Evolutionary conservation across 2,797 vertebrate genomes (phyloP), one percentile per base, ranked within the genome.

Genomic region (Tragelaphus eurycerus): DNA sequence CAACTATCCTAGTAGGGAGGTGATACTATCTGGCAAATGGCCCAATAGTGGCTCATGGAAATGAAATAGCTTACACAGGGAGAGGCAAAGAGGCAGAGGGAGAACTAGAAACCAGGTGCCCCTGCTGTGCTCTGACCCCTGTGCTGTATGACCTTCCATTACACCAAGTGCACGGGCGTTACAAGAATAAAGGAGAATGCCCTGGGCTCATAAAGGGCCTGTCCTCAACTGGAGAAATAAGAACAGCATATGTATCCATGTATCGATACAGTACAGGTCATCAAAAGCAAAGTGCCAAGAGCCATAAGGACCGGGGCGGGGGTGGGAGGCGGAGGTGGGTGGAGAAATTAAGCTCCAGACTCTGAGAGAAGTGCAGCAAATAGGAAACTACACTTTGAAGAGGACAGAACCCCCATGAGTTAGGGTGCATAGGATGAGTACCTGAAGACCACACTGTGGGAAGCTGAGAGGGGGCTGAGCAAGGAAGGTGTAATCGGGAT

Each of bases 1-100:
- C n/a, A 67, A 34, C 23, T 31, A 52, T 29, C 38, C 83, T 86
- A 31, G 6, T 15, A 74, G n/a, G 29, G 31, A 92, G 67, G n/a
- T 86, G 19, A 34, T 46, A 62, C 78, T 71, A 13, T 86, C 64
- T 64, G 78, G 60, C 60, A 93, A 95, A 94, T 31, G 57, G 52
- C 71, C 94, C 89, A 62, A 1, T 2, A 64, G 25, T 8, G 4
- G 87, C 7, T 82, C 50, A 27, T 15, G 64, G n/a, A 78, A 59
- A 67, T 76, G 52, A 90, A 90, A 79, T 7, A 27, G 23, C 23
- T 48, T 38, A 34, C 43, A 62, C 0, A 1, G 27, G 25, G 34
- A 59, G 34, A 31, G 27, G 12, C 31, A 74, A 25, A 81, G 38
- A 50, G 17, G 17, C 15, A 85, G 25, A 78, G 55, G 7, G 43